Percentiles rank a stretch among this genome's conserved stretches.
Evolutionary conservation across 2,888 invertebrate genomes (phyloP).

Genomic region (Lasius platythorax): DNA sequence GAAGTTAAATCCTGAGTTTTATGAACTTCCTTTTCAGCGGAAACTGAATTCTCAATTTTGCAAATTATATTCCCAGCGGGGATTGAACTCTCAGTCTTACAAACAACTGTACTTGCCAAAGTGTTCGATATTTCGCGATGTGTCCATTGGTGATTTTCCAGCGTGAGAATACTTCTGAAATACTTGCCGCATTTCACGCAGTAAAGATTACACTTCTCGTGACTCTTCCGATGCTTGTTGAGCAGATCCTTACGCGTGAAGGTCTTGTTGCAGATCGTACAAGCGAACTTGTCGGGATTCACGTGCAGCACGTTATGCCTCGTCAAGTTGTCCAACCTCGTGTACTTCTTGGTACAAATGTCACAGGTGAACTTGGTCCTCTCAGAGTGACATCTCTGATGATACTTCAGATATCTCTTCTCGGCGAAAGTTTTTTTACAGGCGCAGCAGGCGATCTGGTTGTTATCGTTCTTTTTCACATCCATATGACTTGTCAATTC

Average conservation of each 20-base stretch:
- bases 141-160: slow-evolving; percentile 77
- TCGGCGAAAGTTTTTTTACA: slow-evolving; percentile 82
- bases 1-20: background rate
- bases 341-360: slow-evolving; percentile 82
- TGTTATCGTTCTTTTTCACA: slow-evolving; percentile 74
- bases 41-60: slow-evolving; percentile 21
- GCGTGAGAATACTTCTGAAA: slow-evolving; percentile 79
- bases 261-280: slow-evolving; percentile 80
- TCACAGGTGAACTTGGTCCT: slow-evolving; percentile 81
- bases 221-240: slow-evolving; percentile 82
- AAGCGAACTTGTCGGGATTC: slow-evolving; percentile 83
- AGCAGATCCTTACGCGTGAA: slow-evolving; percentile 83
- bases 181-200: slow-evolving; percentile 81
- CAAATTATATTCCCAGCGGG: background rate
- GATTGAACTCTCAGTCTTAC: slow-evolving; percentile 1
- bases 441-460: slow-evolving; percentile 81
- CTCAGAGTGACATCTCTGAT: slow-evolving; percentile 81
- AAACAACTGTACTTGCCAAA: background rate
- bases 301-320: slow-evolving; percentile 83
- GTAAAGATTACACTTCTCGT: slow-evolving; percentile 80
- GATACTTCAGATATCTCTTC: slow-evolving; percentile 82
- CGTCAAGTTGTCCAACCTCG: slow-evolving; percentile 82
- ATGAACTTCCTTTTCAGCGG: background rate
- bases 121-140: slow-evolving; percentile 34
- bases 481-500: slow-evolving; percentile 79